phyloP scores from a whole-genome alignment of 2,888 invertebrate genomes.

The Drosophila neutralis region DNA sequence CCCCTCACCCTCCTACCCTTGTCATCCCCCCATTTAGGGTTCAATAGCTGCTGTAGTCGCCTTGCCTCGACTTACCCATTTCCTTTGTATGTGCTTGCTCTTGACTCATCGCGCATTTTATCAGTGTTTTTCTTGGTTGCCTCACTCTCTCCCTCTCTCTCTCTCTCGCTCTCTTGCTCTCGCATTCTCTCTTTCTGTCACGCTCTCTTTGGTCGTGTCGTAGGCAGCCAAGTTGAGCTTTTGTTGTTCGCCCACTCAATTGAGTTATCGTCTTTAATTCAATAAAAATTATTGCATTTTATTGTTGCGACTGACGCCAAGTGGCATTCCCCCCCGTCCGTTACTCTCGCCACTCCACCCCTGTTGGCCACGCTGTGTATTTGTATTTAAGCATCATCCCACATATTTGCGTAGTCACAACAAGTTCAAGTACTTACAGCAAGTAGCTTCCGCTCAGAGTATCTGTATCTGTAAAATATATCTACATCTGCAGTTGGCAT shows the following conservation, averaged over 20 bases:
- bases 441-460: constrained; percentile 29
- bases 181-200: not conserved
- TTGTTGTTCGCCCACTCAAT: constrained; percentile 61
- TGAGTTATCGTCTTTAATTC: constrained; percentile 74
- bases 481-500: constrained; percentile 58
- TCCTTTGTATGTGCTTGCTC: constrained; percentile 37
- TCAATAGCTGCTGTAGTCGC: constrained; percentile 32
- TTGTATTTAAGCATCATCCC: constrained; percentile 34
- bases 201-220: constrained; percentile 7
- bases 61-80: constrained; percentile 17
- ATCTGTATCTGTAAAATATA: constrained; percentile 23
- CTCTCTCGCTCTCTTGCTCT: not conserved
- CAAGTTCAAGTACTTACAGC: constrained; percentile 48
- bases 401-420: constrained; percentile 46
- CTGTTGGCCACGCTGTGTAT: not conserved
- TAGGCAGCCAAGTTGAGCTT: constrained; percentile 21
- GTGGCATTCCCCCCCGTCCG: constrained; percentile 16
- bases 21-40: constrained; percentile 9
- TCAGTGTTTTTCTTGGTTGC: constrained; percentile 19
- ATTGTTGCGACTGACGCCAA: constrained; percentile 64
- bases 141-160: not conserved
- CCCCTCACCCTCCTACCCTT: not conserved
- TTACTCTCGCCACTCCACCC: not conserved
- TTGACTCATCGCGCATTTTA: constrained; percentile 44
- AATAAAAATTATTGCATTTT: constrained; percentile 69